Evolutionary conservation across 2,113 vertebrate species (phyloP).

Genomic region (Rattus rattus): DNA sequence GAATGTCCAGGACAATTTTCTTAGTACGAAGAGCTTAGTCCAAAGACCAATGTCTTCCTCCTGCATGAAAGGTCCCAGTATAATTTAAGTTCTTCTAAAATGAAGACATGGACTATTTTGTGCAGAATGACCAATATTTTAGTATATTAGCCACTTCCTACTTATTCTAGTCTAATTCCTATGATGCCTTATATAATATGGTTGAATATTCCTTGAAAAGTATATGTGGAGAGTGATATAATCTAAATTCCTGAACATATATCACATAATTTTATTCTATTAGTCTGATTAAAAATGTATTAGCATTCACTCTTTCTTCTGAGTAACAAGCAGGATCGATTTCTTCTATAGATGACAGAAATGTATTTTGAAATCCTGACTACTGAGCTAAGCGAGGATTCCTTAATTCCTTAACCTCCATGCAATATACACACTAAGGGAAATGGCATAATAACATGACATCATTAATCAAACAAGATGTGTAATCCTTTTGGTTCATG

Average conservation of each 20-base stretch:
- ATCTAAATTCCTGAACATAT: not conserved
- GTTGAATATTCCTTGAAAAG: not conserved
- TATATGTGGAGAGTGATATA: not conserved
- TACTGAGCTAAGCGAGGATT: not conserved
- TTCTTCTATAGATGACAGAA: not conserved
- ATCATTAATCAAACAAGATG: not conserved
- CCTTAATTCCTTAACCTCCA: not conserved
- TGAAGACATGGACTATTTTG: not conserved
- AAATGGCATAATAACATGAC: not conserved
- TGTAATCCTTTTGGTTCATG: not conserved
- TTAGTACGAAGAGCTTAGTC: not conserved
- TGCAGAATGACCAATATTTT: not conserved
- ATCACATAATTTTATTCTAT: not conserved
- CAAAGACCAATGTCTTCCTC: not conserved
- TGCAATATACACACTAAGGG: not conserved
- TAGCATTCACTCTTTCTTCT: not conserved
- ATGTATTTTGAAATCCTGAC: not conserved
- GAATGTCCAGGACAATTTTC: not conserved
- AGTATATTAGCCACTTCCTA: not conserved
- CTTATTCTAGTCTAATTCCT: not conserved
- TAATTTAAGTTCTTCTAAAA: not conserved
- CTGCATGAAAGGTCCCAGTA: not conserved
- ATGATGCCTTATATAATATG: not conserved
- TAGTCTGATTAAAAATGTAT: not conserved
- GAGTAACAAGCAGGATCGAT: not conserved